Conservation (phyloP, 1,140 invertebrate species). For the Hetaerina americana region DNA sequence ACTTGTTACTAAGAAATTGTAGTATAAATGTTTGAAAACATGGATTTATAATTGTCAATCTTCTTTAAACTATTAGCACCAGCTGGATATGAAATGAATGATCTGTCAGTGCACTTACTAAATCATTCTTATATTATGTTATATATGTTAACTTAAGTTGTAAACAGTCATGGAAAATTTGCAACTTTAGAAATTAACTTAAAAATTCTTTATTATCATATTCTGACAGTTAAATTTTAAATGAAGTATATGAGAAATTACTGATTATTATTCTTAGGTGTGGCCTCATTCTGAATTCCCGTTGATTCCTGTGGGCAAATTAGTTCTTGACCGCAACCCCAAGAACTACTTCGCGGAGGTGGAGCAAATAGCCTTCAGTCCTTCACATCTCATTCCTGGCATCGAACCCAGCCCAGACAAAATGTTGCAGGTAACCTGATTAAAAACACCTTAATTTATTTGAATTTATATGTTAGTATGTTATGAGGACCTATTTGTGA, state of each 20-base stretch:
- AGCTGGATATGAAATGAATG: too few relatives aligned
- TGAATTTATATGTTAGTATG: background rate
- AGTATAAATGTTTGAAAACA: too few relatives aligned
- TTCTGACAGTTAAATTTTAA: too few relatives aligned
- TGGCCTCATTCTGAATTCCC: conserved; percentile 88
- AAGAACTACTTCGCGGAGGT: conserved; percentile 90
- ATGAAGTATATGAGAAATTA: conserved; percentile 18
- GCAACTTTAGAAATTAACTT: conserved; percentile 1
- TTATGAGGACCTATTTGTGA: background rate
- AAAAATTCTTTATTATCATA: conserved; percentile 21
- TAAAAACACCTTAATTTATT: conserved; percentile 17
- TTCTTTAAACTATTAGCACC: too few relatives aligned
- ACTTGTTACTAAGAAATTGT: too few relatives aligned
- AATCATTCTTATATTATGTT: too few relatives aligned
- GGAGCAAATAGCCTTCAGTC: conserved; percentile 90
- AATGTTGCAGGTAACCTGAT: conserved; percentile 74
- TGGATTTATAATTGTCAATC: too few relatives aligned
- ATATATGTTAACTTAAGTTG: too few relatives aligned
- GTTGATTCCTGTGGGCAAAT: conserved; percentile 78
- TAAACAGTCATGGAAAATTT: too few relatives aligned
- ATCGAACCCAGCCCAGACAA: conserved; percentile 89
- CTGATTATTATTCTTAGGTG: conserved; percentile 31
- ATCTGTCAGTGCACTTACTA: too few relatives aligned
- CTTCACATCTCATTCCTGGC: conserved; percentile 80
- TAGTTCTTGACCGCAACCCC: conserved; percentile 81